phyloP scores from a whole-genome alignment of 2,113 vertebrate species.

The Brachyhypopomus occidentalis region DNA sequence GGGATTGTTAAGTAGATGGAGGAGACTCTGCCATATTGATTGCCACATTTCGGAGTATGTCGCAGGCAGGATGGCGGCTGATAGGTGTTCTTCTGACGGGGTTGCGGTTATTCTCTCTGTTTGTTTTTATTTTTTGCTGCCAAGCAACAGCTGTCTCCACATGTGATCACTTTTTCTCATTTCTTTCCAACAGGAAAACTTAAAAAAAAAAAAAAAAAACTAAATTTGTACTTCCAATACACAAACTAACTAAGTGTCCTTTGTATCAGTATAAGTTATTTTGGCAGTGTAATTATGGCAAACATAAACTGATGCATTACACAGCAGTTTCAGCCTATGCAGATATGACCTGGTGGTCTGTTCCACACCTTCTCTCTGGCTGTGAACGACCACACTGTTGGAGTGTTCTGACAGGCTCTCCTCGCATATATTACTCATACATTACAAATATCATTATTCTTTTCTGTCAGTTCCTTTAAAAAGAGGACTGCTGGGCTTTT shows the following conservation, averaged over 20 bases:
- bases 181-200: too few relatives aligned
- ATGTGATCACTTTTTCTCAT: too few relatives aligned
- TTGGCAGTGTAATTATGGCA: slow-evolving; percentile 63
- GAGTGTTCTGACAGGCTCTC: too few relatives aligned
- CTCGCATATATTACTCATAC: too few relatives aligned
- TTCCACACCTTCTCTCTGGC: slow-evolving; percentile 12
- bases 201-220: too few relatives aligned
- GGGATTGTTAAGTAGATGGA: slow-evolving; percentile 49
- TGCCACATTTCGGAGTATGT: slow-evolving; percentile 52
- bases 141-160: too few relatives aligned
- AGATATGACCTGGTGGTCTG: slow-evolving; percentile 56
- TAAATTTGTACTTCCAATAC: slow-evolving; percentile 37
- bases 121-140: slow-evolving; percentile 47
- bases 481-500: too few relatives aligned
- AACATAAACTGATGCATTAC: slow-evolving; percentile 61
- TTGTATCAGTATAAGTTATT: slow-evolving; percentile 47
- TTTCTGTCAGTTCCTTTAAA: too few relatives aligned
- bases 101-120: neutral
- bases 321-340: slow-evolving; percentile 57
- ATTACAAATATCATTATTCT: too few relatives aligned
- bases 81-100: slow-evolving; percentile 57
- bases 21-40: slow-evolving; percentile 50
- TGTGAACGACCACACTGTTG: neutral
- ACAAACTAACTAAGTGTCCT: slow-evolving; percentile 48
- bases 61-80: slow-evolving; percentile 46